Evolutionary conservation across 2,888 invertebrate species (phyloP).

Genomic region (Rhopalosiphum nymphaeae): DNA sequence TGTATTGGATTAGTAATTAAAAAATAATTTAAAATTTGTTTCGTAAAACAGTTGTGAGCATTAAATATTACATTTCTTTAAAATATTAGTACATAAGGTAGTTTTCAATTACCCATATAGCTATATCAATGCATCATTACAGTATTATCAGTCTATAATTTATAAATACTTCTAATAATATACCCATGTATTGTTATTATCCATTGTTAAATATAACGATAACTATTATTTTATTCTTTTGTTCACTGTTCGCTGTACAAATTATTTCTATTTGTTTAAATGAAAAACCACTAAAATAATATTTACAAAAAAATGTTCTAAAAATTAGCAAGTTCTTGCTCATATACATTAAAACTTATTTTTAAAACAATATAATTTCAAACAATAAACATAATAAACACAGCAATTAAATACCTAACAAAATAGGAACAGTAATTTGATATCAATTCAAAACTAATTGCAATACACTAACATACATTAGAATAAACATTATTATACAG

Average conservation of each 20-base stretch:
- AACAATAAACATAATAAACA: not conserved
- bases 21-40: not conserved
- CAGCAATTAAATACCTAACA: not conserved
- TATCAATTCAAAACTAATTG: not conserved
- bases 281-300: not conserved
- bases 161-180: not conserved
- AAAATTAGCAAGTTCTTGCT: not conserved
- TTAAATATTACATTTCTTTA: not conserved
- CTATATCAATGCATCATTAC: not conserved
- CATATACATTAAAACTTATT: not conserved
- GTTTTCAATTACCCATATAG: not conserved
- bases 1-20: not conserved
- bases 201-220: not conserved
- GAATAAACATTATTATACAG: not conserved
- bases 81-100: not conserved
- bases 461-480: not conserved
- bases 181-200: not conserved
- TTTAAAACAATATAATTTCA: not conserved
- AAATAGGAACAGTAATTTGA: not conserved
- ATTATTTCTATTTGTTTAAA: not conserved
- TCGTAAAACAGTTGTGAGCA: not conserved
- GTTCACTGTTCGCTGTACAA: not conserved
- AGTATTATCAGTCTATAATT: not conserved
- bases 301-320: not conserved
- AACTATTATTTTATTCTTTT: not conserved